phyloP scores from a whole-genome alignment of 2,797 vertebrate species.

The Dicrostonyx torquatus region DNA sequence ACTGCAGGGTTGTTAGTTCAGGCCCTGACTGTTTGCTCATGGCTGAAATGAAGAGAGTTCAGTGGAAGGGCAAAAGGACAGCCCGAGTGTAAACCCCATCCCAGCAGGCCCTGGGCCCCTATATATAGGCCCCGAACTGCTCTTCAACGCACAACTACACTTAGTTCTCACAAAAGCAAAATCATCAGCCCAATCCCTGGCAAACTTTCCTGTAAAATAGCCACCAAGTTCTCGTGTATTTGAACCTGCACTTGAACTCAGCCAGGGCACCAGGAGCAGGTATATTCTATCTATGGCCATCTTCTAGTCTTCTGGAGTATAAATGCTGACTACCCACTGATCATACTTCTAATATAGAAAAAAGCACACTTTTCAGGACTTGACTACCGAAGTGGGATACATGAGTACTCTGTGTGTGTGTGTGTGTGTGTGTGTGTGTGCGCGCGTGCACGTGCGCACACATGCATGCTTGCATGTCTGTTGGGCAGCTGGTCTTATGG shows the following conservation, averaged over 20 bases:
- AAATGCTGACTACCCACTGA: not conserved
- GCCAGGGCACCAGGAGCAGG: not conserved
- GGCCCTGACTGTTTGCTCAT: constrained; percentile 88
- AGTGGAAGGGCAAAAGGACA: constrained; percentile 93
- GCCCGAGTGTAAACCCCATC: constrained; percentile 89
- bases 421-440: fast-evolving
- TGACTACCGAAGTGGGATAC: not conserved
- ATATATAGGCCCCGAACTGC: constrained; percentile 56
- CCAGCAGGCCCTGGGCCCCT: constrained; percentile 87
- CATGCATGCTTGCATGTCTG: too few species aligned
- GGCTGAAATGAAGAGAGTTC: constrained; percentile 90
- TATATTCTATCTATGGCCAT: not conserved
- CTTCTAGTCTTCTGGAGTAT: not conserved
- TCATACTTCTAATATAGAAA: not conserved
- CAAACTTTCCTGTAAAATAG: not conserved
- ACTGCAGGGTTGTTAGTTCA: constrained; percentile 88
- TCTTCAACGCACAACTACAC: constrained; percentile 53
- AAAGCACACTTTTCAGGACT: not conserved
- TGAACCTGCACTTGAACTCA: not conserved
- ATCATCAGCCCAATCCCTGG: not conserved
- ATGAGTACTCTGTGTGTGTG: not conserved
- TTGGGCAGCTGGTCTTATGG: not conserved
- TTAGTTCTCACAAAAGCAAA: constrained; percentile 22
- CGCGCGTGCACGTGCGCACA: fast-evolving
- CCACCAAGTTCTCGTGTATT: not conserved